Percentiles rank a stretch among this genome's conserved stretches.
phyloP scores from a whole-genome alignment of 2,113 vertebrate genomes.

The Catharus fuscescens region DNA sequence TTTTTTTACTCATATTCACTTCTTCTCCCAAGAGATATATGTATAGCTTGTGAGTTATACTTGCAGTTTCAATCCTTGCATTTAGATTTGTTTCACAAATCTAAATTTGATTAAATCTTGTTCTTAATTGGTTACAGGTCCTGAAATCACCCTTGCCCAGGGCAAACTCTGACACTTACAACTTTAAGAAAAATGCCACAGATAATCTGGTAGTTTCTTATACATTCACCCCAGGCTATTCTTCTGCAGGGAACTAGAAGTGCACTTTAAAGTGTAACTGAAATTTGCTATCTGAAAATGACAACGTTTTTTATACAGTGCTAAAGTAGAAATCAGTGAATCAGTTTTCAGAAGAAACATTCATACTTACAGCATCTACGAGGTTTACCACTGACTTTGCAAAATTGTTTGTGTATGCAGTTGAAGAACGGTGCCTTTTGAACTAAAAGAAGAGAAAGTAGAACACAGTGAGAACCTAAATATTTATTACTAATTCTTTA shows the following conservation, averaged over 20 bases:
- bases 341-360: not conserved
- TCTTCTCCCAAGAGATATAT: not conserved
- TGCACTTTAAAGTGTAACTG: not conserved
- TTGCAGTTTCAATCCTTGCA: not conserved
- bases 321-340: not conserved
- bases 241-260: not conserved
- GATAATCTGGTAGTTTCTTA: not conserved
- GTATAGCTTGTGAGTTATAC: not conserved
- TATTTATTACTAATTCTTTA: not conserved
- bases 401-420: conserved; percentile 86
- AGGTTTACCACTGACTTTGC: conserved; percentile 97
- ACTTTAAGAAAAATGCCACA: not conserved
- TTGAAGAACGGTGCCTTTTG: conserved; percentile 84
- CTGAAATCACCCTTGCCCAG: not conserved
- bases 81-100: not conserved
- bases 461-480: conserved; percentile 19
- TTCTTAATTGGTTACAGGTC: not conserved
- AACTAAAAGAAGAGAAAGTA: conserved; percentile 76
- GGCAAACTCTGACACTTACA: not conserved
- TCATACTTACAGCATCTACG: conserved; percentile 93
- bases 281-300: not conserved
- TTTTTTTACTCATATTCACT: not conserved
- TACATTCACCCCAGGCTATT: not conserved
- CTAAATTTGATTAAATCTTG: not conserved
- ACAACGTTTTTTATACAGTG: not conserved